Evolutionary conservation across 35 echinoderm and acorn worm species (phyloP), one percentile per base, ranked within the genome.

Genomic region (Heliocidaris erythrogramma): DNA sequence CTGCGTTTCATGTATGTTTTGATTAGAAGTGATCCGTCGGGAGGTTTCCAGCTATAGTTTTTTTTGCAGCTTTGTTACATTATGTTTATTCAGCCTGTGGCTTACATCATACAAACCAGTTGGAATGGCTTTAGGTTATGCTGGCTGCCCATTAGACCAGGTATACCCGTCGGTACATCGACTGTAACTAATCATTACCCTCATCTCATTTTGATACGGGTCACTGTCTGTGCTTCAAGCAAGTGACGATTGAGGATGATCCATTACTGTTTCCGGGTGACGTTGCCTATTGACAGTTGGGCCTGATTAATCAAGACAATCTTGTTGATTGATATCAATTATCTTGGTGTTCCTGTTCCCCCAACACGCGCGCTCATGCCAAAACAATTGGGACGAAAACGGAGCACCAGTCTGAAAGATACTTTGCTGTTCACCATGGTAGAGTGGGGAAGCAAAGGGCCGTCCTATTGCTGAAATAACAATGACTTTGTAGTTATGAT

Each of bases 211-310:
- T 78, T 18, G 65, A 27, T 78, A 78, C 65, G 65, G 65, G 65
- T 78, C 65, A 78, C 5, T n/a, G 65, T 78, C 65, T 78, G 65
- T 78, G 21, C 65, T 78, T n/a, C 65, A 78, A 78, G 65, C 65
- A 78, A 78, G 65, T 78, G 65, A 78, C 65, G 65, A 78, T n/a
- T 78, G 65, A 78, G 27, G 65, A 78, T 27, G 65, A 78, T 78
- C 65, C 65, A 78, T 78, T 78, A 21, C 65, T 78, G 21, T n/a
- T 78, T 78, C 65, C 65, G 65, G 65, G 65, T 78, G 65, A 78
- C 65, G 65, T 69, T 69, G 60, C 60, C 60, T 14, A n/a, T 78
- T 78, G 65, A 78, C 65, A 78, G 65, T 78, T 78, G 65, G 65
- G 65, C 27, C 65, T 78, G 65, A 78, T 78, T 78, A 78, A 78